Base-by-base conservation (phyloP, 2,113 vertebrate genomes). In the Antennarius striatus region DNA sequence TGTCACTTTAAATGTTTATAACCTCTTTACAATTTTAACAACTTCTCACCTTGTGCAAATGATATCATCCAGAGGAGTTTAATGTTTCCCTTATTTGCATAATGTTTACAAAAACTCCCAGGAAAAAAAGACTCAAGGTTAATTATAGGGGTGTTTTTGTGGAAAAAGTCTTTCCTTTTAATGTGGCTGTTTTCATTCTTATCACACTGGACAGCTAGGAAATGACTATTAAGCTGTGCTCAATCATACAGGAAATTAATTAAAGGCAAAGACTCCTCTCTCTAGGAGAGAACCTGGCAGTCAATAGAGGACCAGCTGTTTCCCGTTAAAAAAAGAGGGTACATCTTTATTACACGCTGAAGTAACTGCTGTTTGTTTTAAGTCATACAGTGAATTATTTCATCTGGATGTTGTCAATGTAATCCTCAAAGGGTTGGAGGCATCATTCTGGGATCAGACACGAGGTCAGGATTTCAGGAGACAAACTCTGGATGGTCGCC, bases 191-290 rank as follows among this genome's bases (percentile, higher is more conserved):
- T 61, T 66, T 71, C 6, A 10, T 63, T 14, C 3, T 71, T 82
- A 78, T 80, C 73, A 49, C 58, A 53, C 29, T 59, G 59, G 67
- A 58, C 72, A 77, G 75, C 51, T 6, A 17, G 51, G 55, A 68
- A 63, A 51, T 22, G 36, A 46, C 56, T 36, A 57, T 69, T 55
- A 71, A 77, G 75, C 58, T 54, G 51, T 30, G 42, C 39, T 63
- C 73, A 63, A 56, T 77, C 79, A 77, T 79, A 73, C 77, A 73
- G 68, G 60, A 79, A 81, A 77, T 77, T 49, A 82, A 82, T 81
- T 72, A 79, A 77, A 77, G 59, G 32, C 17, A 54, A 59, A 77
- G 61, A 51, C 63, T 55, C 4, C 52, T 63, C 73, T 72, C 71
- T 68, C 32, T 16, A 28, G 68, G 57, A 17, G 60, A 60, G 39